phyloP scores from a whole-genome alignment of 2,113 vertebrate genomes.

The Macrotus californicus region DNA sequence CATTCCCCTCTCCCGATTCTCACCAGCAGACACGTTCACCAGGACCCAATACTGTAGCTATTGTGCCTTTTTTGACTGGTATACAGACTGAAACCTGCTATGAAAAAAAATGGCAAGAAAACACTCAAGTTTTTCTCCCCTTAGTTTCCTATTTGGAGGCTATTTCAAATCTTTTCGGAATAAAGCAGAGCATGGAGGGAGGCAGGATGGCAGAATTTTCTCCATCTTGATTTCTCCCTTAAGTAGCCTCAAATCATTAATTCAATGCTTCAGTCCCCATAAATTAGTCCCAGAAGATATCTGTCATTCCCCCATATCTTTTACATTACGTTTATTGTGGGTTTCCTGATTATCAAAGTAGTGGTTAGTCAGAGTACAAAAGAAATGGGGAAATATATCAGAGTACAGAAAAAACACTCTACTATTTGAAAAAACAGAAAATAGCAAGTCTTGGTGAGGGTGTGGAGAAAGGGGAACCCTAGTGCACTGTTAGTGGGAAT shows the following conservation, averaged over 20 bases:
- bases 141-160: neutral
- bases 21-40: too few species aligned
- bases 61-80: neutral
- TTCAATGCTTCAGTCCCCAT: neutral
- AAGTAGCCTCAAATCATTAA: neutral
- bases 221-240: neutral
- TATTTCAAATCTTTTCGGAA: neutral
- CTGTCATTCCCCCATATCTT: neutral
- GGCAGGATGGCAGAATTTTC: neutral
- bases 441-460: neutral
- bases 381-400: neutral
- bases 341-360: neutral
- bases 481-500: neutral
- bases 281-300: neutral
- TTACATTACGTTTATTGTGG: neutral
- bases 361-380: neutral
- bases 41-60: neutral
- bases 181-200: neutral
- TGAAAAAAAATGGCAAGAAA: neutral
- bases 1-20: neutral
- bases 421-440: neutral
- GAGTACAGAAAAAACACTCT: neutral
- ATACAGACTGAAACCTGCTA: neutral
- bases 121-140: neutral
- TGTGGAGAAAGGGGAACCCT: neutral